These are phyloP conservation scores for Gonioctena quinquepunctata DNA, from an alignment of 1,140 invertebrate genomes.

Conservation along the genomic window DNA sequence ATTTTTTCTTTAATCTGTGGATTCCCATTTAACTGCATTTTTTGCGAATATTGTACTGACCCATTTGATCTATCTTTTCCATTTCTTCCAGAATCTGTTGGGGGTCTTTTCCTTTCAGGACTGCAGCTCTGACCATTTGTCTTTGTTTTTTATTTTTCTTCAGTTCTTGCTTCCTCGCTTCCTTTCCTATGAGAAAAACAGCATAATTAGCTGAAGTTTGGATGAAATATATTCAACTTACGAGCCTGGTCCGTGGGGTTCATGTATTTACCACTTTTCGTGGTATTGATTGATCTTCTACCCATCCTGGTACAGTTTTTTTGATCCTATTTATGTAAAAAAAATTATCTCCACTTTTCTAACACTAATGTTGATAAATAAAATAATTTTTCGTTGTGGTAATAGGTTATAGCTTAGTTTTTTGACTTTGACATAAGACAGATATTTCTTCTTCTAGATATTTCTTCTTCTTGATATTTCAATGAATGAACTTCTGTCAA, in stretches of 20 bases:
- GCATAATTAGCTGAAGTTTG: neutral
- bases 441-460: too few relatives aligned
- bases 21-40: too few relatives aligned
- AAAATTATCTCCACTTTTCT: too few relatives aligned
- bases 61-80: slow-evolving; percentile 98
- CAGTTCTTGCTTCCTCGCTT: slow-evolving; percentile 94
- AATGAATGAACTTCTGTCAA: too few relatives aligned
- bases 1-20: too few relatives aligned
- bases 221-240: slow-evolving; percentile 65
- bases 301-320: slow-evolving; percentile 89
- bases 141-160: slow-evolving; percentile 98
- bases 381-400: too few relatives aligned
- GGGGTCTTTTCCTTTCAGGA: slow-evolving; percentile 98
- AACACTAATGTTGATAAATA: too few relatives aligned
- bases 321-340: too few relatives aligned
- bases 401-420: too few relatives aligned
- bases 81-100: slow-evolving; percentile 91
- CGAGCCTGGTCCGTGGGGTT: slow-evolving; percentile 98
- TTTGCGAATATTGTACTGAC: slow-evolving; percentile 65
- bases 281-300: slow-evolving; percentile 94
- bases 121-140: slow-evolving; percentile 91
- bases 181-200: slow-evolving; percentile 75
- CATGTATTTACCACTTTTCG: slow-evolving; percentile 99
- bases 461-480: too few relatives aligned
- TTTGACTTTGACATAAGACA: too few relatives aligned